Base-by-base conservation (phyloP, 1,140 invertebrate genomes). In the Scylla paramamosain region DNA sequence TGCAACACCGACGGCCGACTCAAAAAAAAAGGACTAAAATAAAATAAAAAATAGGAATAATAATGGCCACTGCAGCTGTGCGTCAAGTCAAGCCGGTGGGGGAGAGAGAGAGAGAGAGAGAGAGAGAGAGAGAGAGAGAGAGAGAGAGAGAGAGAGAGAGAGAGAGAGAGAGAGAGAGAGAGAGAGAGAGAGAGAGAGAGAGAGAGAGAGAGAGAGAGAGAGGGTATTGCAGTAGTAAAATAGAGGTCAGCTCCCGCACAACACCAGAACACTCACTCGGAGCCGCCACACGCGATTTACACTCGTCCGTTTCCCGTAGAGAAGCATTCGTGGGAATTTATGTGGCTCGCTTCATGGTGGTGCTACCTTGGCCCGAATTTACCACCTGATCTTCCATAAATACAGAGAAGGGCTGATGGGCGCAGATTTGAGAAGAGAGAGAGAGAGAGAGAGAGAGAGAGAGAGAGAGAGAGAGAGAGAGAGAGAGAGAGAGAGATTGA, bases 291-390 rank as follows among this genome's bases (percentile, higher is more conserved):
- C 67, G n/a, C 20, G 67, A 77, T 77, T 77, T 77, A 77, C n/a
- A n/a, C 67, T 77, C 67, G 67, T 77, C 67, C 67, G 67, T 25
- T 77, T 77, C 67, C 67, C 67, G 67, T 77, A 77, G 67, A 77
- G 67, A 77, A 77, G 67, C 67, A n/a, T 77, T 77, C 67, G 67
- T 77, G 67, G 67, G 20, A n/a, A 77, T 77, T 77, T 77, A 77
- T 77, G 67, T n/a, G 67, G 67, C 67, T 77, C 20, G 67, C 67
- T 77, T 77, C 67, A 77, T 20, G 67, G 67, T n/a, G 67, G 20
- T 77, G 67, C 39, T 39, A 6, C 25, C 67, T 77, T 77, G 67
- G 67, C 67, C 67, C n/a, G 67, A 77, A 77, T 77, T n/a, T 77
- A 77, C 12, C n/a, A n/a, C 12, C n/a, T 77, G 67, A 77, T 77